Percentiles rank a stretch among this genome's conserved stretches.
These are phyloP conservation scores for Apis dorsata DNA, from an alignment of 1,140 invertebrate genomes.

Conservation along the genomic window DNA sequence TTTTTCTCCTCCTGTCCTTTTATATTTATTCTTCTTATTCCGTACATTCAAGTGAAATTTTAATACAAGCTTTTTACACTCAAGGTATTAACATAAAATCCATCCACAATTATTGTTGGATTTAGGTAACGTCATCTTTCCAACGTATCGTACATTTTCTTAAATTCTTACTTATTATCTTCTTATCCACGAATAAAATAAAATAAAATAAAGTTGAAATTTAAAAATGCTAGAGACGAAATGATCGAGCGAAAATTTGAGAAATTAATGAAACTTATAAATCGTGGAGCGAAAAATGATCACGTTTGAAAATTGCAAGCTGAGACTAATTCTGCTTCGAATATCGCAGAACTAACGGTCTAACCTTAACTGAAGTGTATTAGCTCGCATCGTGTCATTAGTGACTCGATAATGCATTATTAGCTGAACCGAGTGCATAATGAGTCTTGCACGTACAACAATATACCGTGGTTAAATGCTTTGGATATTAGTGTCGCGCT, in stretches of 20 bases:
- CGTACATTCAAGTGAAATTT: too few species aligned
- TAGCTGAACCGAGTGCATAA: conserved; percentile 13
- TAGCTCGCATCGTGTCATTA: conserved; percentile 26
- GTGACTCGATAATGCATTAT: conserved; percentile 22
- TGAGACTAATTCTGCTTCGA: not conserved
- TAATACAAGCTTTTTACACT: too few species aligned
- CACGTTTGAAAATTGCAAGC: not conserved
- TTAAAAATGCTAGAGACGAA: too few species aligned
- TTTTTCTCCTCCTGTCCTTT: not conserved
- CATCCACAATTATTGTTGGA: too few species aligned
- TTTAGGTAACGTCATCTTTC: too few species aligned
- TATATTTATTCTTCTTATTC: too few species aligned
- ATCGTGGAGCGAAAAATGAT: not conserved
- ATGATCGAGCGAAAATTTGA: too few species aligned
- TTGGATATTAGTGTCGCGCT: not conserved
- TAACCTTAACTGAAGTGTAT: conserved; percentile 3
- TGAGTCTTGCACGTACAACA: not conserved
- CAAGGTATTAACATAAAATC: too few species aligned
- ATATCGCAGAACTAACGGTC: not conserved
- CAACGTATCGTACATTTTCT: too few species aligned
- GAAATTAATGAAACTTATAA: not conserved
- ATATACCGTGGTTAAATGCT: not conserved
- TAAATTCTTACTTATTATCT: too few species aligned
- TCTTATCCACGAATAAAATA: too few species aligned
- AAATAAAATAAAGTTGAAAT: too few species aligned